Evolutionary conservation across 2,888 invertebrate genomes (phyloP).

Genomic region (Smittia sp.): DNA sequence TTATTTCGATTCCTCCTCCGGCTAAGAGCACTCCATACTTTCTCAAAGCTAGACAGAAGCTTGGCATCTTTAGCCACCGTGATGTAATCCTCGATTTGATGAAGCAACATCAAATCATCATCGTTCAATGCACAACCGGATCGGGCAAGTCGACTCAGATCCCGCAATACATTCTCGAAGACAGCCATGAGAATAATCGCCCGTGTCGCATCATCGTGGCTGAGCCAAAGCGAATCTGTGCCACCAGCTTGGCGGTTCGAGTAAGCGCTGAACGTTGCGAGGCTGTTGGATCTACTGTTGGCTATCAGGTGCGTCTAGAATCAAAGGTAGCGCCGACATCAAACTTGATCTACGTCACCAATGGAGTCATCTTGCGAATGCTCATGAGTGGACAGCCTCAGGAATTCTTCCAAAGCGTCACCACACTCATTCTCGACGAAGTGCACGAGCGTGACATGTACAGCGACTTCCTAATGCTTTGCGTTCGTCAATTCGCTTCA

Average conservation of each 20-base stretch:
- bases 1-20: no score
- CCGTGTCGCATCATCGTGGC: constrained; percentile 86
- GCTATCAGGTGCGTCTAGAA: constrained; percentile 90
- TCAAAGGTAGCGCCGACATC: constrained; percentile 77
- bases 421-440: constrained; percentile 90
- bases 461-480: constrained; percentile 88
- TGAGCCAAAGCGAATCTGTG: constrained; percentile 88
- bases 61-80: constrained; percentile 68
- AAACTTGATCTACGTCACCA: constrained; percentile 69
- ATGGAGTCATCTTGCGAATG: constrained; percentile 82
- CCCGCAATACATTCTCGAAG: constrained; percentile 87
- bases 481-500: constrained; percentile 71
- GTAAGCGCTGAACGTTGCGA: constrained; percentile 72
- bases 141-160: constrained; percentile 94
- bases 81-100: constrained; percentile 59
- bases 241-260: constrained; percentile 83
- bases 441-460: constrained; percentile 92
- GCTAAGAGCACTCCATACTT: no score
- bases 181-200: constrained; percentile 60
- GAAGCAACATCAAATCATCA: constrained; percentile 58
- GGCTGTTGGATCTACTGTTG: constrained; percentile 67
- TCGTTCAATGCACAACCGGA: constrained; percentile 82
- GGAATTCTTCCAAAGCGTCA: constrained; percentile 58
- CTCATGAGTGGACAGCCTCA: constrained; percentile 72
- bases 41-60: constrained; percentile 49